Conservation (phyloP, 2,888 invertebrate species). For the Lochmaea crataegi region DNA sequence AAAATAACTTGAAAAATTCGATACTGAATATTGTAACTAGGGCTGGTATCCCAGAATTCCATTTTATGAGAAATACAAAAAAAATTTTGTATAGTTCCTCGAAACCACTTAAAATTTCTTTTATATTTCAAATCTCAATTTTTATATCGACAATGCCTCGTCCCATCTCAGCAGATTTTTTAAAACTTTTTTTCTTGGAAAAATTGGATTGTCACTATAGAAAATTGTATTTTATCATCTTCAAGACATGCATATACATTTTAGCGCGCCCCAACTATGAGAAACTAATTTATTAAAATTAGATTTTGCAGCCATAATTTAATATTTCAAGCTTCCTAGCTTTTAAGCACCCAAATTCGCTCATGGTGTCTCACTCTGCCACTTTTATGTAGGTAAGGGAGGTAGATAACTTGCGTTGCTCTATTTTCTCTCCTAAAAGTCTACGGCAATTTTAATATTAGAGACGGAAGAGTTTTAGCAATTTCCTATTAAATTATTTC, state of each 20-base stretch:
- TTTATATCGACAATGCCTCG: slow-evolving; percentile 10
- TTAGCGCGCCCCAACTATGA: slow-evolving; percentile 14
- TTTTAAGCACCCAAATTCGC: slow-evolving; percentile 20
- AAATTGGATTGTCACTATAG: slow-evolving; percentile 36
- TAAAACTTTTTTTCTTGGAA: background rate
- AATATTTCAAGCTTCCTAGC: slow-evolving; percentile 18
- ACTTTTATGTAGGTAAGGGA: background rate
- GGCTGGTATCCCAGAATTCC: no score
- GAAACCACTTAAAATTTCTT: background rate
- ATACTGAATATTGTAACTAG: no score
- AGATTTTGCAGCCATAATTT: slow-evolving; percentile 21
- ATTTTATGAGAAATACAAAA: no score
- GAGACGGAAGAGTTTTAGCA: slow-evolving; percentile 3
- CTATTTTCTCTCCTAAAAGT: background rate
- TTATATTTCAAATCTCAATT: background rate
- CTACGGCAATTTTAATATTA: slow-evolving; percentile 2
- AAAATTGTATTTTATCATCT: slow-evolving; percentile 31
- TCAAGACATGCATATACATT: slow-evolving; percentile 15
- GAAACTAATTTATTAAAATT: slow-evolving; percentile 30
- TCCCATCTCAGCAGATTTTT: no score
- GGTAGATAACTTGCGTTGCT: slow-evolving; percentile 1
- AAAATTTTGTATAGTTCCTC: no score
- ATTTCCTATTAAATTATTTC: slow-evolving; percentile 7
- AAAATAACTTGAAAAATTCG: no score
- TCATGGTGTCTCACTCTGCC: slow-evolving; percentile 1